phyloP scores from a whole-genome alignment of 2,113 vertebrate genomes.

The Myiopsitta monachus region DNA sequence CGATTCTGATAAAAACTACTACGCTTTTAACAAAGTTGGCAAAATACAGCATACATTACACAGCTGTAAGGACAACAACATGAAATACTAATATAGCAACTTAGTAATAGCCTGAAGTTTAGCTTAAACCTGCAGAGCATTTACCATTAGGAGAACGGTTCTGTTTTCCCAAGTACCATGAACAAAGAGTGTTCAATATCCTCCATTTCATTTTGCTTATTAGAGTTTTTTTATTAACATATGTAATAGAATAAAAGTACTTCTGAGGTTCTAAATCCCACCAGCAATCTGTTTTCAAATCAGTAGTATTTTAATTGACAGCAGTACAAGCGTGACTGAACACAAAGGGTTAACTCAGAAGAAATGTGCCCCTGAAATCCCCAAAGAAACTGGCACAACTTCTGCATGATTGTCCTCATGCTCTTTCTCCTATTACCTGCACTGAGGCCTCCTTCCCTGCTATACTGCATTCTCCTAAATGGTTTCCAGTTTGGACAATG shows the following conservation, averaged over 20 bases:
- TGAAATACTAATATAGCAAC: not conserved
- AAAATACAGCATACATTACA: not conserved
- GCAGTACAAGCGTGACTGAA: not conserved
- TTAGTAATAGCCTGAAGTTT: not conserved
- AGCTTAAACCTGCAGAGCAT: not conserved
- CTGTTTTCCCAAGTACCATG: not conserved
- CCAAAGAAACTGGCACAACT: not conserved
- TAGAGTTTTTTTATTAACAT: not conserved
- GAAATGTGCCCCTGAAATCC: not conserved
- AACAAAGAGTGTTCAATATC: not conserved
- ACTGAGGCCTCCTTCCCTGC: not conserved
- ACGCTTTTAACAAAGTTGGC: not conserved
- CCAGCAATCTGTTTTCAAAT: not conserved
- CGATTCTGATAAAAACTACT: not conserved
- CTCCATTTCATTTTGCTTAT: not conserved
- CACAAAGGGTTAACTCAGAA: not conserved
- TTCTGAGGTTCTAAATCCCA: not conserved
- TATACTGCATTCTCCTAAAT: not conserved
- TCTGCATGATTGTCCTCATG: not conserved
- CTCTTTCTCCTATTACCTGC: accelerated
- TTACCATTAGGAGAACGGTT: not conserved
- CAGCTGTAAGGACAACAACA: not conserved
- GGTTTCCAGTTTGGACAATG: not conserved
- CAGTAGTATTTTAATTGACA: not conserved
- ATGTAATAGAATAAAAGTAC: not conserved